Base-by-base conservation (phyloP, 1,140 invertebrate genomes). In the Neodiprion fabricii region DNA sequence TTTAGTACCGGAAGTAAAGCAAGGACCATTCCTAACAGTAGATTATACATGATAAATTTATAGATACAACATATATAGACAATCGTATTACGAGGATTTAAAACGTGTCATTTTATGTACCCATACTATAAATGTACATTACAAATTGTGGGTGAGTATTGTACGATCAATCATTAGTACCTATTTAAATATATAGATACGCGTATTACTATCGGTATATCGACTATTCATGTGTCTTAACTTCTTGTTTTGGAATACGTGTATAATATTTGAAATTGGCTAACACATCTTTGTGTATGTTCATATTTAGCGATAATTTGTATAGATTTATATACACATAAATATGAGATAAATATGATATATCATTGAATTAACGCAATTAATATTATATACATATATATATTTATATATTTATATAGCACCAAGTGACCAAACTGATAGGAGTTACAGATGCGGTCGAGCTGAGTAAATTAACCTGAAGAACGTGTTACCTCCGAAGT, bases 41-140 rank as follows among this genome's bases (percentile, higher is more conserved):
- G 12, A 65, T 14, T 65, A 65, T 65, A 14, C 61, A 14, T 65
- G 12, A 21, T 14, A 21, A 14, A 65, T 65, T 14, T 65, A 65
- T 69, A 69, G 10, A 69, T 69, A 69, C 28, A 40, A 40, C 17
- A 69, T 69, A 68, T 68, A 47, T 69, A 11, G 23, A 67, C n/a
- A 65, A 67, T 70, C 67, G 70, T 72, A 72, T 71, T 21, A 40
- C 50, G 53, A 40, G 71, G 69, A 71, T 70, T 75, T 61, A 66
- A 61, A 71, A 67, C 72, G 70, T 75, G 68, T 40, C 28, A 40
- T 40, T 40, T 40, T 40, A 40, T 40, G 28, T 40, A 40, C 28
- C 28, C 28, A 40, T 5, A 40, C 5, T 40, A 40, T 40, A 40
- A 3, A 40, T 40, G 28, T 40, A 40, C 0, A 40, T 40, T 40